phyloP scores from a whole-genome alignment of 2,888 invertebrate genomes.

The Amphipyra berbera region DNA sequence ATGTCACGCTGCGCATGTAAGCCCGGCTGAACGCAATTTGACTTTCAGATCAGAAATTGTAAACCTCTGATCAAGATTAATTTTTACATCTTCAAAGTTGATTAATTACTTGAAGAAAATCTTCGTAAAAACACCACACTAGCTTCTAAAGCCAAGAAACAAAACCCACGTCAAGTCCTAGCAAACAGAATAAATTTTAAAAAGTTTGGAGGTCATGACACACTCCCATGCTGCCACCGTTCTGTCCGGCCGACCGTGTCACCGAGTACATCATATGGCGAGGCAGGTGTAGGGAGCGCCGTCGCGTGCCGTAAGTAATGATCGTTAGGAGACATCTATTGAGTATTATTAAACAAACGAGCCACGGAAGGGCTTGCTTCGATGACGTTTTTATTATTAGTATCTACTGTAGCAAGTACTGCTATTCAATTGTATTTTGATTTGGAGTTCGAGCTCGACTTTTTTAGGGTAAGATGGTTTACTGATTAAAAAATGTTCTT shows the following conservation, averaged over 20 bases:
- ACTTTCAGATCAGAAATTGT: no score
- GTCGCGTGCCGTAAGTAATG: conserved; percentile 50
- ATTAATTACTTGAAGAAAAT: background rate
- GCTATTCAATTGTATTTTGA: background rate
- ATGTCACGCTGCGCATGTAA: no score
- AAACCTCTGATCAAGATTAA: no score
- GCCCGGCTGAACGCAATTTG: no score
- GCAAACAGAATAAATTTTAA: conserved; percentile 51
- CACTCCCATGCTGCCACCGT: conserved; percentile 30
- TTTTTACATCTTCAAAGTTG: no score
- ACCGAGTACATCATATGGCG: conserved; percentile 62
- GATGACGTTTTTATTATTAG: conserved; percentile 18
- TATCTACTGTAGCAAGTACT: conserved; percentile 5
- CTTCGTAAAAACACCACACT: background rate
- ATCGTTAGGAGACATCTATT: conserved; percentile 40
- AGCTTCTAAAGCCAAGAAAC: conserved; percentile 17
- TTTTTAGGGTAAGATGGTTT: no score
- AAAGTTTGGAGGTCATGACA: conserved; percentile 63
- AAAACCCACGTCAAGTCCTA: conserved; percentile 23
- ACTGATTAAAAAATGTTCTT: no score
- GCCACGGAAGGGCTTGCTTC: conserved; percentile 37
- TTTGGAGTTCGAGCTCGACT: background rate
- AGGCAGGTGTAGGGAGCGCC: conserved; percentile 67
- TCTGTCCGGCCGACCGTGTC: conserved; percentile 63
- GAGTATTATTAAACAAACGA: conserved; percentile 31